phyloP scores from a whole-genome alignment of 2,113 vertebrate species.

The Bungarus multicinctus region DNA sequence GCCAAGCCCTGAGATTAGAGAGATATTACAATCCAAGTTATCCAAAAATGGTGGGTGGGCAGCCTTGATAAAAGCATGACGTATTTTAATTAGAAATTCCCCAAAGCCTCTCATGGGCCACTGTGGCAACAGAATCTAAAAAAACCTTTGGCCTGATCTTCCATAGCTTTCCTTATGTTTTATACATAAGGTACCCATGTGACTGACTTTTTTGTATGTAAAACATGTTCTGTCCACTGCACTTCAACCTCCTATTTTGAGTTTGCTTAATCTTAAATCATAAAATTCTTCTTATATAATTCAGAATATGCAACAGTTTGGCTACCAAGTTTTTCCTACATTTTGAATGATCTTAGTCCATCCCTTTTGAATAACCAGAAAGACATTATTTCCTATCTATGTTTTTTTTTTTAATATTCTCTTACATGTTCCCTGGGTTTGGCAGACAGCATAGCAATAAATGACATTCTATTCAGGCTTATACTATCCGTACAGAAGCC shows the following conservation, averaged over 20 bases:
- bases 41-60: neutral
- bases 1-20: neutral
- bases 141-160: neutral
- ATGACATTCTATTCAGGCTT: conserved; percentile 27
- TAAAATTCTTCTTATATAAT: neutral
- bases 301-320: neutral
- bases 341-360: neutral
- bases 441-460: neutral
- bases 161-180: neutral
- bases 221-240: neutral
- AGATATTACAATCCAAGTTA: neutral
- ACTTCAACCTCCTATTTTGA: neutral
- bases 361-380: neutral
- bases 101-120: neutral
- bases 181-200: neutral
- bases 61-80: neutral
- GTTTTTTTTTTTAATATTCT: neutral
- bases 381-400: neutral
- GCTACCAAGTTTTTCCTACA: neutral
- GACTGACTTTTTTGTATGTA: neutral
- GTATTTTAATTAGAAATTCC: neutral
- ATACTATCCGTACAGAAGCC: conserved; percentile 25
- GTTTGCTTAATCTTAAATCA: neutral
- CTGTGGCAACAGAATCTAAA: neutral
- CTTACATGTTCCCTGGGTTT: neutral